A percentile compares a stretch with the other conserved stretches of the same genome.
phyloP scores from a whole-genome alignment of 92 coral and sea anemone genomes.

The Umimayanthus chanpuru region DNA sequence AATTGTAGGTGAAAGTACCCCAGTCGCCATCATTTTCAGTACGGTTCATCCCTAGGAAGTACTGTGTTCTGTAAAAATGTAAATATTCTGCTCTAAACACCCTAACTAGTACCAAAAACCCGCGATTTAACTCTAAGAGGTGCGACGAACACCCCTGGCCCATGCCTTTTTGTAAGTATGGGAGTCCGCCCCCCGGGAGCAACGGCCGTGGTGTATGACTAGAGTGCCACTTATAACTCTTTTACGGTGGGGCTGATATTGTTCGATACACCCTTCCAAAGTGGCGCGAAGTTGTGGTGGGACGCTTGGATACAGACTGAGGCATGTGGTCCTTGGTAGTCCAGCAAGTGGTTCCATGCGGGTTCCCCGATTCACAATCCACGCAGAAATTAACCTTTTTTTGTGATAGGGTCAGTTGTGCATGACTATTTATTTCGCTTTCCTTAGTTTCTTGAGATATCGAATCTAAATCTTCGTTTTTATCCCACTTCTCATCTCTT shows the following conservation, averaged over 20 bases:
- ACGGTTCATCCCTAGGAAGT: too few relatives aligned
- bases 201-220: too few relatives aligned
- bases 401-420: not conserved
- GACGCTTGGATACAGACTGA: not conserved
- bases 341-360: not conserved
- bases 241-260: conserved; percentile 7
- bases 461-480: not conserved
- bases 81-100: too few relatives aligned
- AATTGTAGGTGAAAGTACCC: too few relatives aligned
- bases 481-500: not conserved
- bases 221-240: too few relatives aligned
- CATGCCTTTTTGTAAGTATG: too few relatives aligned
- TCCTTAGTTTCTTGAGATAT: not conserved
- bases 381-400: conserved; percentile 27
- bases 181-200: too few relatives aligned
- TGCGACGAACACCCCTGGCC: too few relatives aligned
- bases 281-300: not conserved
- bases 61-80: too few relatives aligned
- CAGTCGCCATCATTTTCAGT: too few relatives aligned
- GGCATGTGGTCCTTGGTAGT: not conserved
- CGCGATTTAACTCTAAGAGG: too few relatives aligned
- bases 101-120: too few relatives aligned
- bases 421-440: not conserved
- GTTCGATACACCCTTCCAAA: not conserved
- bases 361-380: not conserved